Base-by-base conservation (phyloP, 2,888 invertebrate species). In the Glyphotaelius pellucidus region DNA sequence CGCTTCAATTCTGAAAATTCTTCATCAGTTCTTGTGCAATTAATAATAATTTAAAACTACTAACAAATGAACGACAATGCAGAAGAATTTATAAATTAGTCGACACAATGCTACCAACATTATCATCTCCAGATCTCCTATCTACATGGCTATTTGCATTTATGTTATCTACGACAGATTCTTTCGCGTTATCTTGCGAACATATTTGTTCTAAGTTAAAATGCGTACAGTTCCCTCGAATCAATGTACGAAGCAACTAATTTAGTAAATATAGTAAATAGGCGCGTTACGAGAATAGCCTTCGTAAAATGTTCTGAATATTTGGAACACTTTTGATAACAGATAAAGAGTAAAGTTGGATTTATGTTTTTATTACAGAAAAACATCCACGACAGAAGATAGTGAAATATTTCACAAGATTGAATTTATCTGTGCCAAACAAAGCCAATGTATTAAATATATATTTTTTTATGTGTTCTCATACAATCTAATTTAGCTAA, bases 261-360 rank as follows among this genome's bases (percentile, higher is more conserved):
- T 19, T 67, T 67, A 3, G 67, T n/a, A n/a, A 25, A n/a, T 67
- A 67, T 67, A 3, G 67, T n/a, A n/a, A 25, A n/a, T 67, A 67
- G 67, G 67, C 67, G 67, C n/a, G 67, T 67, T 67, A 67, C 67
- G 67, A 67, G n/a, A 67, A 67, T 67, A 67, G 67, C 67, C 67
- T 67, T 67, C 9, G 67, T n/a, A 67, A 67, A 67, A 67, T n/a
- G 25, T 67, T 67, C n/a, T n/a, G n/a, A 7, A 19, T 1, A 67
- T 19, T 67, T 47, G 47, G 47, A 15, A 42, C 42, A 52, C 19
- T 19, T 67, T 67, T 67, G 67, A 67, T 67, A 67, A 67, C 67
- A n/a, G 67, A 67, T 25, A 67, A 14, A 47, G 9, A 67, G 67
- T 52, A 52, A 67, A 9, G 67, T n/a, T 67, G 19, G 4, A 25